Percentiles rank a stretch among this genome's conserved stretches.
These are phyloP conservation scores for Notospermus geniculatus DNA, from an alignment of 1,140 invertebrate genomes.

Conservation along the genomic window DNA sequence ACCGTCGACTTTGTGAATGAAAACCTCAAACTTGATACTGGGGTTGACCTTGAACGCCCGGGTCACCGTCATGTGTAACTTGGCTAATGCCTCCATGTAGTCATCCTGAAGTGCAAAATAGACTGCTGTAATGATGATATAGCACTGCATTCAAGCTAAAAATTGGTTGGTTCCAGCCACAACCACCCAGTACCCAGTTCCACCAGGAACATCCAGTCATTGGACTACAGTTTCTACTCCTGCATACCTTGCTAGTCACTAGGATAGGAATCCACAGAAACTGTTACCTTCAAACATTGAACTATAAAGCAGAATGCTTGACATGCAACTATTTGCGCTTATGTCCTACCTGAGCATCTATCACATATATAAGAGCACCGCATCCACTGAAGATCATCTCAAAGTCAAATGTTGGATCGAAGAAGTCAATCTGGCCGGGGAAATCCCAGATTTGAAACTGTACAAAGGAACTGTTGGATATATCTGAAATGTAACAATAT, in stretches of 20 bases:
- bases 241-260: too few relatives aligned
- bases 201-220: too few relatives aligned
- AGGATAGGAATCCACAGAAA: too few relatives aligned
- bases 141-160: too few relatives aligned
- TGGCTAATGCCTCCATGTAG: conserved; percentile 91
- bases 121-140: too few relatives aligned
- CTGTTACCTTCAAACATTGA: too few relatives aligned
- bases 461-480: conserved; percentile 94
- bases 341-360: conserved; percentile 85
- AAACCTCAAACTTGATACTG: conserved; percentile 96
- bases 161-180: too few relatives aligned
- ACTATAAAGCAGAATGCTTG: too few relatives aligned
- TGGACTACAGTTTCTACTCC: too few relatives aligned
- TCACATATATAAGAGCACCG: conserved; percentile 97
- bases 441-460: conserved; percentile 99
- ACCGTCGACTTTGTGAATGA: conserved; percentile 98
- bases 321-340: too few relatives aligned
- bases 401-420: conserved; percentile 93
- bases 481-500: conserved; percentile 57
- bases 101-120: conserved; percentile 74
- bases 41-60: conserved; percentile 95
- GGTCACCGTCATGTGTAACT: conserved; percentile 87
- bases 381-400: conserved; percentile 91
- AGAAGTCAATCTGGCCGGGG: conserved; percentile 97
- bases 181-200: too few relatives aligned